Evolutionary conservation across 2,888 invertebrate species (phyloP).

Genomic region (Ochropleura leucogaster): DNA sequence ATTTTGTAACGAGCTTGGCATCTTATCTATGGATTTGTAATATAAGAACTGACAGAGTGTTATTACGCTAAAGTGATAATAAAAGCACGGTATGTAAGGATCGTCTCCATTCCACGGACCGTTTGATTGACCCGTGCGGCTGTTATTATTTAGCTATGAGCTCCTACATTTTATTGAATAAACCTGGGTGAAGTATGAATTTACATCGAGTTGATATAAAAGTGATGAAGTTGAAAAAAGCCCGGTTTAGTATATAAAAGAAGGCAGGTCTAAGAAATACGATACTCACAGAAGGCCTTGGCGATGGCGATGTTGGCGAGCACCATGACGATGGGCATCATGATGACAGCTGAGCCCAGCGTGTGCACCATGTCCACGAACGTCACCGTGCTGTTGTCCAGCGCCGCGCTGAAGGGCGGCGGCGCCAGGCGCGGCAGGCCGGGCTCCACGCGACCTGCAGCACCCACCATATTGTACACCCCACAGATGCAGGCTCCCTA

Average conservation of each 20-base stretch:
- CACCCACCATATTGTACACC: neutral
- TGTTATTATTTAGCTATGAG: no score
- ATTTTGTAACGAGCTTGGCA: no score
- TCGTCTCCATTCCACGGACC: no score
- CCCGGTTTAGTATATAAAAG: neutral
- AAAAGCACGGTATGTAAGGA: no score
- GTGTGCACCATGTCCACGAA: constrained; percentile 93
- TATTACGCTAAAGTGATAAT: no score
- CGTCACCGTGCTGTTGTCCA: constrained; percentile 91
- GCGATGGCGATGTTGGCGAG: constrained; percentile 98
- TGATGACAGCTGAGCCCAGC: constrained; percentile 94
- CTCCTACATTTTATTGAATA: neutral
- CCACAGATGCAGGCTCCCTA: neutral
- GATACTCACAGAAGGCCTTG: constrained; percentile 96
- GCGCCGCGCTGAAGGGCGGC: constrained; percentile 92
- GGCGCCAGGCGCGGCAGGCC: constrained; percentile 93
- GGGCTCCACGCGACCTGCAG: constrained; percentile 91
- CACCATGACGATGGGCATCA: constrained; percentile 96
- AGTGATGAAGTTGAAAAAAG: neutral
- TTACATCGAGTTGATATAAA: no score
- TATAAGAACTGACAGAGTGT: no score
- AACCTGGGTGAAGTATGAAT: neutral
- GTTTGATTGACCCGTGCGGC: no score
- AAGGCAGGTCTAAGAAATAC: neutral
- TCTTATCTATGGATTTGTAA: no score